phyloP scores from a whole-genome alignment of 2,113 vertebrate species.

The Gavia stellata region DNA sequence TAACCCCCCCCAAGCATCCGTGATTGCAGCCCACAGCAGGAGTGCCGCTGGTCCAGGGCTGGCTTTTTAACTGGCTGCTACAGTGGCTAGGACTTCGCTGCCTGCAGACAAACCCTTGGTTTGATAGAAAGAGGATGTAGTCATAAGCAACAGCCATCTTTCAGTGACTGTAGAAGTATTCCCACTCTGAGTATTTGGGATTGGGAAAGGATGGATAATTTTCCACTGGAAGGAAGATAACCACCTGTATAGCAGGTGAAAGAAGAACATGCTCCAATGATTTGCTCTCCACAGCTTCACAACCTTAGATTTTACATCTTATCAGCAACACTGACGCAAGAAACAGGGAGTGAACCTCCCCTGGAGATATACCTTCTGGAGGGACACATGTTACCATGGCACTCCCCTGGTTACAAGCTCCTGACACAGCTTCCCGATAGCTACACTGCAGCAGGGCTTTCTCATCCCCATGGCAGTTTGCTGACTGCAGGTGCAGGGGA shows the following conservation, averaged over 20 bases:
- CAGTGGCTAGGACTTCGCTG: background rate
- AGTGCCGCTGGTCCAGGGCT: background rate
- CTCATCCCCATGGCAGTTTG: conserved; percentile 87
- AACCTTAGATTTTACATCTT: background rate
- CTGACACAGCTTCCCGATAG: conserved; percentile 75
- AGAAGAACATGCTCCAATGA: background rate
- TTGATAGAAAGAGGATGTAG: background rate
- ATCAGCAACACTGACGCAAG: background rate
- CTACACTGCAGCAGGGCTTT: conserved; percentile 76
- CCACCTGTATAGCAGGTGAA: background rate
- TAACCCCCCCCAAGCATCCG: accelerated
- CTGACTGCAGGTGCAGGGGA: conserved; percentile 80
- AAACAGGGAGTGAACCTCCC: background rate
- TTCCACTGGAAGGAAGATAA: background rate
- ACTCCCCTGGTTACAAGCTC: conserved; percentile 79
- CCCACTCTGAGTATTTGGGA: background rate
- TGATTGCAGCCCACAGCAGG: background rate
- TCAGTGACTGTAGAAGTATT: background rate
- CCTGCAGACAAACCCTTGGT: background rate
- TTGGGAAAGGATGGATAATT: background rate
- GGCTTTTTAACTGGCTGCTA: background rate
- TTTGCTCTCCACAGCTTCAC: background rate
- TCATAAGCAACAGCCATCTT: background rate
- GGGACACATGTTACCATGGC: conserved; percentile 77
- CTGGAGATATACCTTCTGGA: conserved; percentile 80